Base-by-base conservation (phyloP, 2,888 invertebrate species). In the Ophion ellenae region DNA sequence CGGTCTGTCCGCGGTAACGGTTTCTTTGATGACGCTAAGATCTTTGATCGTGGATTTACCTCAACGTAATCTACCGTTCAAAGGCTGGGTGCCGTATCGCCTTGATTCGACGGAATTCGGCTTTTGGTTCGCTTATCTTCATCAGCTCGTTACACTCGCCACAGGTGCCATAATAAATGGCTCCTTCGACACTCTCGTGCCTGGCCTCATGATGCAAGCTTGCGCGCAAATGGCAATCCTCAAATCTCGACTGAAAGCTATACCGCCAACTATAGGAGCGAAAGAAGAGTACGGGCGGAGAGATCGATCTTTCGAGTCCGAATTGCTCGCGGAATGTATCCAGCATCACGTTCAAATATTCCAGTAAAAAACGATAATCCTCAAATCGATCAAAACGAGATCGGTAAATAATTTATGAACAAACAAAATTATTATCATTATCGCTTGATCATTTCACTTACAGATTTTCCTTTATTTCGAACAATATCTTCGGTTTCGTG, bases 171-270 rank as follows among this genome's bases (percentile, higher is more conserved):
- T 70, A 9, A 75, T 89, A 0, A 90, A 91, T 57, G 88, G 91
- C 0, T 90, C 88, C 0, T 91, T 89, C 59, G 92, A 92, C 69
- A 91, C 91, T 0, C 80, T 92, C 11, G 89, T 92, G 5, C 86
- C 90, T 24, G 88, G 87, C 45, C 63, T 90, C 11, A 86, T 90
- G 79, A 79, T 88, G 36, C 83, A 88, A 32, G 86, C 87, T 7
- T 90, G 91, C 63, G 87, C 90, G 2, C 91, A 92, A 45, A 86
- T 92, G 24, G 90, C 91, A 11, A 89, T 92, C 24, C 85, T 92
- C 1, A 90, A 89, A 69, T 75, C 89, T 74, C 90, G 92, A 14
- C 53, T 91, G 1, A 10, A 71, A 17, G 36, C 36, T 4, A 69
- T 81, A 81, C 80, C 86, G 9, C 69, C 70, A 63, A 63, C 63